Base-by-base conservation (phyloP, 2,797 vertebrate genomes). In the Sebastolobus alascanus region DNA sequence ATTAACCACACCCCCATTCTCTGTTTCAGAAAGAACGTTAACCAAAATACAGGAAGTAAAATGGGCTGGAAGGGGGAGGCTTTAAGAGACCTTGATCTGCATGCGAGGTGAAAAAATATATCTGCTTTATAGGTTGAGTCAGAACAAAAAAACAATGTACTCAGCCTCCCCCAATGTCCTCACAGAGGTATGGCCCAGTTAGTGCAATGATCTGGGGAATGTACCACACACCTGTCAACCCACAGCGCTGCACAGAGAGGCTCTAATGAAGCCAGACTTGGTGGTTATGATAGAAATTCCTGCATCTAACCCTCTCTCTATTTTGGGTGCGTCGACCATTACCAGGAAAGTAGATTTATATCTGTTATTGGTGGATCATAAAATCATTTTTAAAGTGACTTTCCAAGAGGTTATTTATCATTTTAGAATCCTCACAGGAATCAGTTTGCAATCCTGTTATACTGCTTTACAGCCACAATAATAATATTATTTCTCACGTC, bases 151-250 rank as follows among this genome's bases (percentile, higher is more conserved):
- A 43, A 27, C 12, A 10, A 20, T 16, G n/a, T 25, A 35, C 35
- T 46, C 63, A 35, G 43, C 59, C 14, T 83, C 56, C 46, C 16
- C 5, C 58, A 7, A n/a, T n/a, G 35, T 68, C 27, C 63, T 76
- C 61, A 50, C 84, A 66, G 77, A 14, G 29, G 40, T 72, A n/a
- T 25, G 68, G 54, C 37, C 68, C 43, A 69, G 65, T 67, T 70
- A 66, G 64, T 71, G 75, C 78, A 84, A 8, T 33, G 68, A 77
- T 80, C 73, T 85, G 72, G 43, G 85, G 85, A 93, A 93, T 92
- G 75, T 90, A 73, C 31, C 89, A 89, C 78, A 73, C 81, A 71
- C 74, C 72, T 86, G 91, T 88, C 73, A 90, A 58, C 76, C 73
- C 65, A 25, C 77, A 78, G 82, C 27, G 4, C 29, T 27, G 74